Conservation (phyloP, 1,140 invertebrate genomes). For the Tenebrio molitor region DNA sequence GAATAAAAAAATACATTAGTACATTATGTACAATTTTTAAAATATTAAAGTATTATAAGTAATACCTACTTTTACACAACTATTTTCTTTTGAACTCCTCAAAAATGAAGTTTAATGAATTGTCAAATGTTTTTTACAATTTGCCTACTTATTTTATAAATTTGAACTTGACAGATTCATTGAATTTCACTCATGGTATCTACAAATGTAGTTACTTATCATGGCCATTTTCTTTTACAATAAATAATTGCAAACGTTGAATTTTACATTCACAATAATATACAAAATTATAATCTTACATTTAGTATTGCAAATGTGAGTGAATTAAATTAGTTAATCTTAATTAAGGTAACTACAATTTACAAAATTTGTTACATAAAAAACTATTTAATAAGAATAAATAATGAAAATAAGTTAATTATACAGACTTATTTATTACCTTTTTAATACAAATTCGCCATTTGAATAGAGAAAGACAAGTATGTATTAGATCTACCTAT, state of each 20-base stretch:
- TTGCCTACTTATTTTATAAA: neutral
- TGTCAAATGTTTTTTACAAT: neutral
- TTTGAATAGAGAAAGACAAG: neutral
- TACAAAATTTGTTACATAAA: constrained; percentile 41
- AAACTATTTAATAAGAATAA: constrained; percentile 44
- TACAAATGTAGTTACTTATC: constrained; percentile 1
- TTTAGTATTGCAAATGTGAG: constrained; percentile 39
- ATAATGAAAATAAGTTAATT: constrained; percentile 50
- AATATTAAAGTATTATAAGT: constrained; percentile 27
- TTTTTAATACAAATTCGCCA: constrained; percentile 9
- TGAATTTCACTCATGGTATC: neutral
- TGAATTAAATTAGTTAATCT: constrained; percentile 25
- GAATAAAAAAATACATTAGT: constrained; percentile 51
- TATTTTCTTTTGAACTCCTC: constrained; percentile 10
- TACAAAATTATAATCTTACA: neutral
- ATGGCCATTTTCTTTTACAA: neutral
- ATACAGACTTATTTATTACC: constrained; percentile 27
- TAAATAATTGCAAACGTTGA: neutral
- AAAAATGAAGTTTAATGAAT: neutral
- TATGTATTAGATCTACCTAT: constrained; percentile 1
- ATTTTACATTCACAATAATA: constrained; percentile 3
- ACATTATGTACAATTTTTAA: constrained; percentile 48
- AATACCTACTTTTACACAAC: constrained; percentile 17
- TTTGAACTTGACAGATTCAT: too few species aligned
- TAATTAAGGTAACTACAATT: constrained; percentile 51